Percentiles rank a stretch among this genome's conserved stretches.
Conservation (phyloP, 1,140 invertebrate species). For the Drosophila busckii region DNA sequence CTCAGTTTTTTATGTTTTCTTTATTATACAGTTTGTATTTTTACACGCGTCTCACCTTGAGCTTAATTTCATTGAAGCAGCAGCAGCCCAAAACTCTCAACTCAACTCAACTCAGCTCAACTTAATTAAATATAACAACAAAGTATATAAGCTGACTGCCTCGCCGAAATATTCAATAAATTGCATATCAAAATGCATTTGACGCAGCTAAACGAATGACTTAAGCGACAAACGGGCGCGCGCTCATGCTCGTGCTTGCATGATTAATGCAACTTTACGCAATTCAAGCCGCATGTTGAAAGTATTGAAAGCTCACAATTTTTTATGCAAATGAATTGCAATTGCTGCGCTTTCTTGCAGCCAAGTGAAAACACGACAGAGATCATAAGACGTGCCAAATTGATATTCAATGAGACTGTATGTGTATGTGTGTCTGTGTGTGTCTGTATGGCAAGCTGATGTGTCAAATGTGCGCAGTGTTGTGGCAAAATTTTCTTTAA, state of each 20-base stretch:
- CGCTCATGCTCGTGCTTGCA: no score
- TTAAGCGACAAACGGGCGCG: conserved; percentile 57
- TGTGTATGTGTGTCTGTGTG: not conserved
- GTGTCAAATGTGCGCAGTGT: not conserved
- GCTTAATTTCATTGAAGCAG: conserved; percentile 72
- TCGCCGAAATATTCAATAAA: conserved; percentile 55
- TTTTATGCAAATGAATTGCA: conserved; percentile 65
- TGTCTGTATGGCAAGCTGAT: conserved; percentile 2
- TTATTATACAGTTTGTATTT: conserved; percentile 19
- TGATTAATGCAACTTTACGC: conserved; percentile 64
- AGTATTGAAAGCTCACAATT: conserved; percentile 39
- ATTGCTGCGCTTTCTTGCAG: conserved; percentile 52
- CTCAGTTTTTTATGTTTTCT: conserved; percentile 6
- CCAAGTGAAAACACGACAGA: conserved; percentile 39
- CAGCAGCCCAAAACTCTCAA: no score
- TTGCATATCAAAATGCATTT: conserved; percentile 49
- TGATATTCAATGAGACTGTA: not conserved
- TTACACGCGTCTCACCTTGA: conserved; percentile 52
- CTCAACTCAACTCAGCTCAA: no score
- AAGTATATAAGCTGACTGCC: conserved; percentile 21
- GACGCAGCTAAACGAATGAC: conserved; percentile 52
- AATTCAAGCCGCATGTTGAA: conserved; percentile 51
- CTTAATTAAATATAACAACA: conserved; percentile 66
- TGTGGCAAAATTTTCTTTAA: conserved; percentile 11
- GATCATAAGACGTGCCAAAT: conserved; percentile 13